These are phyloP conservation scores for Oreochromis spilurus DNA, from an alignment of 2,113 vertebrate genomes.

Conservation along the genomic window DNA sequence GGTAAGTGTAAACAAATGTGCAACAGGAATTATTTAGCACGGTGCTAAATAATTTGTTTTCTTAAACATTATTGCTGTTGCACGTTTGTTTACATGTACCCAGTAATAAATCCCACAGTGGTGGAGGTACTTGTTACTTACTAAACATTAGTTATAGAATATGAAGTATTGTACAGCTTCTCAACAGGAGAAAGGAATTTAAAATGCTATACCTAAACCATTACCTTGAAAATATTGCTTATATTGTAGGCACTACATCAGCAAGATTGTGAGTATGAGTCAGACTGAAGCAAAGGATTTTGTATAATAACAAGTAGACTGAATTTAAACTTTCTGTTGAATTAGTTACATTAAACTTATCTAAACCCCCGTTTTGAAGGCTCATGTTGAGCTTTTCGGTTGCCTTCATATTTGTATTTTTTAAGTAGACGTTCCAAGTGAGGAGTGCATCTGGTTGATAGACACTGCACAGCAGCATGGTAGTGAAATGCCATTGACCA, in stretches of 20 bases:
- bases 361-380: background rate
- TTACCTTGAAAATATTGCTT: background rate
- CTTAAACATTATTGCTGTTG: background rate
- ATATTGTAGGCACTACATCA: background rate
- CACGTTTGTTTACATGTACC: background rate
- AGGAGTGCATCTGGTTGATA: background rate
- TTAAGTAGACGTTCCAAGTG: background rate
- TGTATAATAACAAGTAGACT: background rate
- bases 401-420: background rate
- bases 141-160: background rate
- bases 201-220: background rate
- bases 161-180: background rate
- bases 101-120: background rate
- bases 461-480: background rate
- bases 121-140: background rate
- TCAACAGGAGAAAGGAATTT: background rate
- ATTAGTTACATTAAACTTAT: background rate
- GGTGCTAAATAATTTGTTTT: background rate
- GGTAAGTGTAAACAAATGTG: background rate
- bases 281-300: background rate
- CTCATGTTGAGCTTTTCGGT: background rate
- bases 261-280: background rate
- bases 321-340: background rate
- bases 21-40: background rate
- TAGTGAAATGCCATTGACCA: background rate